Conservation (phyloP, 2,113 vertebrate species). For the Platycercus adscitus region DNA sequence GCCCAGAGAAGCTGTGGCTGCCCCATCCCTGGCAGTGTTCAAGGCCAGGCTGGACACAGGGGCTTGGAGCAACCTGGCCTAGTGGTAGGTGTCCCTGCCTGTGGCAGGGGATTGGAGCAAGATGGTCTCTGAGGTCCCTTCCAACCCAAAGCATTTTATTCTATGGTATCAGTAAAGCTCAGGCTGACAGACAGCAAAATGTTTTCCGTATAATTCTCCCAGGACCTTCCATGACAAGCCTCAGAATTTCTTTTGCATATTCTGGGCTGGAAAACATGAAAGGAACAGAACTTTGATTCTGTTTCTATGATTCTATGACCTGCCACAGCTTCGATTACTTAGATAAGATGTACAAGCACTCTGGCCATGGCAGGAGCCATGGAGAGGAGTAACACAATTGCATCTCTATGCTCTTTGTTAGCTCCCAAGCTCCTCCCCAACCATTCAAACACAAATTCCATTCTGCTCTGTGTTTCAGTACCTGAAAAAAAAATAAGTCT, state of each 20-base stretch:
- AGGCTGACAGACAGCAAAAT: not conserved
- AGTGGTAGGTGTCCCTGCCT: not conserved
- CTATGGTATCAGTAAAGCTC: not conserved
- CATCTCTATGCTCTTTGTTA: not conserved
- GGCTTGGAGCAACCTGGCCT: not conserved
- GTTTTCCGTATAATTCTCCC: not conserved
- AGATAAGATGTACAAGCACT: not conserved
- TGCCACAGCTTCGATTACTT: not conserved
- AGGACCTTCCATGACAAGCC: not conserved
- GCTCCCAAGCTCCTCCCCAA: not conserved
- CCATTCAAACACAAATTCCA: not conserved
- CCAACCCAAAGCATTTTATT: not conserved
- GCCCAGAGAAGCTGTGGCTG: too few species aligned
- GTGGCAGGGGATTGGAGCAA: not conserved
- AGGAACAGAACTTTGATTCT: not conserved
- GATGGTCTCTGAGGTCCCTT: not conserved
- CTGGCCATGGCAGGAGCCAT: accelerated
- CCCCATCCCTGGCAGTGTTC: not conserved
- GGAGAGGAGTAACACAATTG: not conserved
- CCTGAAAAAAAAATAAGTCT: not conserved
- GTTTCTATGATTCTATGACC: not conserved
- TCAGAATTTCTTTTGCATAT: not conserved
- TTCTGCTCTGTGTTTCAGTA: not conserved
- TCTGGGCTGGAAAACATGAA: not conserved
- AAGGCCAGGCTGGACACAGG: not conserved